Percentiles rank a stretch among this genome's conserved stretches.
Evolutionary conservation across 2,797 vertebrate species (phyloP).

Genomic region (Simalia tracyae): DNA sequence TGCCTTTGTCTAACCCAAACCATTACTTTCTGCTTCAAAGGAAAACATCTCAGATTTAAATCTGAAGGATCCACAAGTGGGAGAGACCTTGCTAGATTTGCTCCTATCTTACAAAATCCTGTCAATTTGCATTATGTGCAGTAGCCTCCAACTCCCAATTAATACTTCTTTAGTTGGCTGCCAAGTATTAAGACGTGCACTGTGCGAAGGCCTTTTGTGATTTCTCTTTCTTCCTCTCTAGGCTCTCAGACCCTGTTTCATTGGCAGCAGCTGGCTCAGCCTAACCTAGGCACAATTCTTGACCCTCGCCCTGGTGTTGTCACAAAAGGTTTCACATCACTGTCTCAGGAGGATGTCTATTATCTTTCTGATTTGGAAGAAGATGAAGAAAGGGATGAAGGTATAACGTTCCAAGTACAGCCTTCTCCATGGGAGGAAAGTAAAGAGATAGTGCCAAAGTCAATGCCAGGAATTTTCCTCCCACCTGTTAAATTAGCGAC

Average conservation of each 20-base stretch:
- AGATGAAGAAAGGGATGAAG: constrained; percentile 83
- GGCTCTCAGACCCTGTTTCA: constrained; percentile 96
- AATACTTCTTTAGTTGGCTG: neutral
- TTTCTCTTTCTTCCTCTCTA: constrained; percentile 55
- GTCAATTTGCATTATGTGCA: neutral
- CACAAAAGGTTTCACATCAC: constrained; percentile 91
- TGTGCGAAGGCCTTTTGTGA: constrained; percentile 6
- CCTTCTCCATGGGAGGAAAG: constrained; percentile 75
- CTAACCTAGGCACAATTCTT: constrained; percentile 94
- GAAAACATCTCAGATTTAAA: neutral
- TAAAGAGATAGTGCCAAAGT: constrained; percentile 54
- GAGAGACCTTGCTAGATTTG: neutral
- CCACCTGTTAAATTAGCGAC: constrained; percentile 67
- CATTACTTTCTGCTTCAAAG: neutral
- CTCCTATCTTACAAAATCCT: neutral
- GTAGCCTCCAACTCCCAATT: neutral
- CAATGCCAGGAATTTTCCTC: constrained; percentile 73
- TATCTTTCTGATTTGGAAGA: constrained; percentile 92
- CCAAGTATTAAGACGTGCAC: neutral
- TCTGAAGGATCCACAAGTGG: neutral
- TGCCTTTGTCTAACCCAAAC: neutral
- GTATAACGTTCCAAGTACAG: constrained; percentile 90
- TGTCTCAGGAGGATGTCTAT: constrained; percentile 81
- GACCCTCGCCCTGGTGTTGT: constrained; percentile 94
- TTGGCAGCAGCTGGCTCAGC: constrained; percentile 96